phyloP scores from a whole-genome alignment of 64 coral and sea anemone species.

The Pocillopora verrucosa region DNA sequence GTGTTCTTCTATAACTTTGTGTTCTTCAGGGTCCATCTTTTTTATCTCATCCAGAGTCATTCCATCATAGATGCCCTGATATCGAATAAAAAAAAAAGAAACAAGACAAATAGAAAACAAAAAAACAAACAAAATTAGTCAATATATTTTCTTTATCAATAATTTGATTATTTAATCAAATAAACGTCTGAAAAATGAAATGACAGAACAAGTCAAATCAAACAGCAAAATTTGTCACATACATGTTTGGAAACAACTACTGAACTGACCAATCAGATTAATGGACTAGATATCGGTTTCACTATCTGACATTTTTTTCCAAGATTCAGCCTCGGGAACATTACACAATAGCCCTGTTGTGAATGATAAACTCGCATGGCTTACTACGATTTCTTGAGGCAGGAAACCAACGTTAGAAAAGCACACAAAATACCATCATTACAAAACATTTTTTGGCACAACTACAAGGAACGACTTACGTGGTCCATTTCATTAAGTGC shows the following conservation, averaged over 20 bases:
- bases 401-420: neutral
- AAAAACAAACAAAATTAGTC: neutral
- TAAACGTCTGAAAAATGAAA: too few species aligned
- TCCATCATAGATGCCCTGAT: slow-evolving; percentile 82
- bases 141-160: neutral
- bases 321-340: too few species aligned
- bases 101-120: too few species aligned
- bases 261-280: too few species aligned
- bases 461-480: slow-evolving; percentile 30
- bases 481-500: slow-evolving; percentile 92
- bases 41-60: slow-evolving; percentile 66
- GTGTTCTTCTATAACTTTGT: slow-evolving; percentile 62
- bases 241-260: too few species aligned
- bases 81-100: neutral
- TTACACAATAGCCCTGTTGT: too few species aligned
- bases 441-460: neutral
- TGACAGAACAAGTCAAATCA: too few species aligned
- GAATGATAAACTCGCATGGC: too few species aligned
- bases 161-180: too few species aligned
- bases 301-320: too few species aligned
- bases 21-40: slow-evolving; percentile 73
- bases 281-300: too few species aligned
- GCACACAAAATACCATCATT: neutral
- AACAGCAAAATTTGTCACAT: too few species aligned
- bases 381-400: neutral